Base-by-base conservation (phyloP, 2,113 vertebrate genomes). In the Nansenia antarctica region DNA sequence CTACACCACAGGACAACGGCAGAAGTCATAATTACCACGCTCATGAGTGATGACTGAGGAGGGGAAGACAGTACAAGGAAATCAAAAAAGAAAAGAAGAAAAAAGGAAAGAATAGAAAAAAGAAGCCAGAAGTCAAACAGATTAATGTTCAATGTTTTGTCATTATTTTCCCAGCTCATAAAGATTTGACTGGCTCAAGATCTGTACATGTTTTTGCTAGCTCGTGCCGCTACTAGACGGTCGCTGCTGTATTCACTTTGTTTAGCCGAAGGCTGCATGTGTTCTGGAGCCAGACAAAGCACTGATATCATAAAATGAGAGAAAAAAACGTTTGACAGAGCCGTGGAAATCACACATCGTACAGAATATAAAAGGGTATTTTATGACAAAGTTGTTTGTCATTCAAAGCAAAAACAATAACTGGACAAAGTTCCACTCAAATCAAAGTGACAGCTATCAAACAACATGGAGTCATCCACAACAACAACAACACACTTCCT, bases 21-120 rank as follows among this genome's bases (percentile, higher is more conserved):
- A 92, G 74, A 92, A 91, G 90, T 87, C 85, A 96, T 97, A 97
- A 94, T 97, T 97, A 96, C 95, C 96, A 94, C 90, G 93, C 90
- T 97, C 94, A 95, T 95, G 94, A 93, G 90, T 94, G 94, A 95
- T 94, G 94, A 94, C 95, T 96, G 95, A 94, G 91, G 92, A 92
- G 91, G 83, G 91, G 91, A 92, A 82, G 90, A 92, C 88, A 89
- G 91, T 80, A 94, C 90, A 93, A n/a, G 91, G 91, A 91, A 92
- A 92, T 88, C 77, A 82, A 93, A 92, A 87, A 88, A 86, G 89
- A 92, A 88, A 82, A 85, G 90, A 88, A 86, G 35, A 70, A 67
- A 24, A 65, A 88, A 89, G 86, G 69, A 83, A 75, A 57, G 65
- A 77, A 83, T 86, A 90, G 74, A 75, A 79, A 72, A 83, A 86